Conservation (phyloP, 2,113 vertebrate genomes). For the Pygoscelis adeliae region DNA sequence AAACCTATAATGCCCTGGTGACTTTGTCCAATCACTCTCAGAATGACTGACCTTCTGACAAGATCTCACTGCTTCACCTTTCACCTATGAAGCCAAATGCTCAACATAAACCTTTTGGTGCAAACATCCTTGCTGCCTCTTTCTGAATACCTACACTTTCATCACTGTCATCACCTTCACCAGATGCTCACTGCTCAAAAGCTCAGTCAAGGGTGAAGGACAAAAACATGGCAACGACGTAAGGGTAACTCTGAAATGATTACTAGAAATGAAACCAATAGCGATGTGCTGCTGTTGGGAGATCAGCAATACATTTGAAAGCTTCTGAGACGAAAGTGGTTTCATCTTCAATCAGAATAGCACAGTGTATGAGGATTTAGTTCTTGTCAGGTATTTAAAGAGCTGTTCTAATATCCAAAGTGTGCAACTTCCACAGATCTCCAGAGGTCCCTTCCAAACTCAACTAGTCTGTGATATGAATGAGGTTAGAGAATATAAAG, state of each 20-base stretch:
- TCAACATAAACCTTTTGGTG: not conserved
- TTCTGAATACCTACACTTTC: not conserved
- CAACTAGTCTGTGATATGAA: not conserved
- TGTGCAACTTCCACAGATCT: not conserved
- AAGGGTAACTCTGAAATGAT: not conserved
- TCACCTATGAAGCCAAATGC: not conserved
- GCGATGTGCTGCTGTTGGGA: not conserved
- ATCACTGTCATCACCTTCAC: not conserved
- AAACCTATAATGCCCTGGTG: not conserved
- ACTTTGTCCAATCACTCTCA: not conserved
- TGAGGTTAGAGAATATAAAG: not conserved
- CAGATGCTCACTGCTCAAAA: not conserved
- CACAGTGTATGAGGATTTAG: fast-evolving
- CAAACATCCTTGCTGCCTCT: not conserved
- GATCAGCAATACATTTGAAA: not conserved
- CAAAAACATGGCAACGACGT: not conserved
- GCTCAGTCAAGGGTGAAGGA: not conserved
- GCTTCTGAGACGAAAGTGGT: not conserved
- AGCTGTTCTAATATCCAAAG: not conserved
- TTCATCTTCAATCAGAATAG: not conserved
- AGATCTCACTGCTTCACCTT: not conserved
- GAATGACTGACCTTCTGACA: not conserved
- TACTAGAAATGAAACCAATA: not conserved
- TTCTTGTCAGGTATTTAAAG: not conserved
- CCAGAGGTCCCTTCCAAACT: not conserved